Percentiles rank a stretch among this genome's conserved stretches.
Evolutionary conservation across 1,140 invertebrate genomes (phyloP).

Genomic region (Cyclargus thomasi): DNA sequence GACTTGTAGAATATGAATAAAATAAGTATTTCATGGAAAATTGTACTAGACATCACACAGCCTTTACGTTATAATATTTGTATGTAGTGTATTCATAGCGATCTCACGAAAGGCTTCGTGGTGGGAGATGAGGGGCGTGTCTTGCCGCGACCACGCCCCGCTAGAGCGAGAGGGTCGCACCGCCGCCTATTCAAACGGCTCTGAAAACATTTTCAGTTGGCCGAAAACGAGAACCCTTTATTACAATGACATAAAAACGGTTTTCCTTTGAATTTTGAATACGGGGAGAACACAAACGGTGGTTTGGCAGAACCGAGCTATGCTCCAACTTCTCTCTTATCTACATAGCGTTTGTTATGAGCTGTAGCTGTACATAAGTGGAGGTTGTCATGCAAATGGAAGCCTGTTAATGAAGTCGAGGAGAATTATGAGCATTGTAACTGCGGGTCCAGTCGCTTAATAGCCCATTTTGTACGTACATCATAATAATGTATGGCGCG

Average conservation of each 20-base stretch:
- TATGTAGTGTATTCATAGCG: slow-evolving; percentile 36
- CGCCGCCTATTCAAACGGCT: slow-evolving; percentile 49
- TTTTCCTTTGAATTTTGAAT: slow-evolving; percentile 22
- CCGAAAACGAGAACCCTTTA: slow-evolving; percentile 15
- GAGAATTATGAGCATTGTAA: slow-evolving; percentile 73
- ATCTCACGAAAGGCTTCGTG: slow-evolving; percentile 38
- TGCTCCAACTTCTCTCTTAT: slow-evolving; percentile 47
- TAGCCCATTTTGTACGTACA: slow-evolving; percentile 67
- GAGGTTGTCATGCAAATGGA: slow-evolving; percentile 70
- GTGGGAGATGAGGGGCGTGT: slow-evolving; percentile 52
- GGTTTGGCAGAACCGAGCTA: slow-evolving; percentile 32
- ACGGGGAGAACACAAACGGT: background rate
- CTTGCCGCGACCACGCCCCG: slow-evolving; percentile 47
- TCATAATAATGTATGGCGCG: slow-evolving; percentile 66
- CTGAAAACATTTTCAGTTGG: slow-evolving; percentile 25
- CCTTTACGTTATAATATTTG: slow-evolving; percentile 9
- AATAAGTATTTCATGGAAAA: background rate
- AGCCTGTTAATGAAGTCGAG: slow-evolving; percentile 71
- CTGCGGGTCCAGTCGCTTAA: slow-evolving; percentile 61
- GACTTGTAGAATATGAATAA: too few species aligned
- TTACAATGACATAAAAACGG: slow-evolving; percentile 34
- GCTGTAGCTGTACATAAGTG: slow-evolving; percentile 63
- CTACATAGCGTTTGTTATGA: slow-evolving; percentile 49
- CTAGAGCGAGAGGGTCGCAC: slow-evolving; percentile 48
- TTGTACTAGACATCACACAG: background rate